Evolutionary conservation across 2,888 invertebrate species (phyloP).

Genomic region (Mythimna lalbum): DNA sequence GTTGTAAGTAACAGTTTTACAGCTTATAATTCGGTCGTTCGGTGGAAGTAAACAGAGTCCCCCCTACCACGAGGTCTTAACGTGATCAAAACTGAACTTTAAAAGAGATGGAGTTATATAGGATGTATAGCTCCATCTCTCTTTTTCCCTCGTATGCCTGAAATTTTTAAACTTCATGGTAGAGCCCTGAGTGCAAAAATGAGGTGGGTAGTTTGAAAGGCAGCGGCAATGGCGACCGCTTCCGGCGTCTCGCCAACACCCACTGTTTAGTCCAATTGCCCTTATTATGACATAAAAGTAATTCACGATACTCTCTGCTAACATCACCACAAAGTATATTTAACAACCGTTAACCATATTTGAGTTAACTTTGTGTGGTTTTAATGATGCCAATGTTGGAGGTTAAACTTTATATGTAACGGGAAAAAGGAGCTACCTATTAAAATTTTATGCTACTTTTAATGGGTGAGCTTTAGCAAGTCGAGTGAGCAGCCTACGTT

Average conservation of each 20-base stretch:
- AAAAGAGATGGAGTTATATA: too few species aligned
- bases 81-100: too few species aligned
- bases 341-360: slow-evolving; percentile 71
- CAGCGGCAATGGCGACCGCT: slow-evolving; percentile 62
- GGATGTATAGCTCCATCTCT: too few species aligned
- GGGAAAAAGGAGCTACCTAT: not conserved
- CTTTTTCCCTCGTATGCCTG: too few species aligned
- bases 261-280: slow-evolving; percentile 73
- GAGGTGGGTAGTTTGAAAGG: slow-evolving; percentile 59
- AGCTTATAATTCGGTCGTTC: slow-evolving; percentile 52
- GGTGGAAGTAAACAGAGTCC: slow-evolving; percentile 38
- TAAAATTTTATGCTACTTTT: slow-evolving; percentile 6
- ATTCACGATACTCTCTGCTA: slow-evolving; percentile 74
- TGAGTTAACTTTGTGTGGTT: slow-evolving; percentile 63
- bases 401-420: slow-evolving; percentile 16
- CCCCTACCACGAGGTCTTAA: too few species aligned
- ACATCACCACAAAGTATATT: slow-evolving; percentile 74
- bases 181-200: slow-evolving; percentile 51
- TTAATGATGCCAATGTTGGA: slow-evolving; percentile 18
- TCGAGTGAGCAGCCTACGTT: not conserved
- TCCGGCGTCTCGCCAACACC: slow-evolving; percentile 67
- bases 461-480: not conserved
- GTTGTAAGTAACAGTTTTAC: slow-evolving; percentile 76
- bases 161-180: too few species aligned
- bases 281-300: slow-evolving; percentile 83